phyloP scores from a whole-genome alignment of 2,888 invertebrate genomes.

The Cantharis rustica region DNA sequence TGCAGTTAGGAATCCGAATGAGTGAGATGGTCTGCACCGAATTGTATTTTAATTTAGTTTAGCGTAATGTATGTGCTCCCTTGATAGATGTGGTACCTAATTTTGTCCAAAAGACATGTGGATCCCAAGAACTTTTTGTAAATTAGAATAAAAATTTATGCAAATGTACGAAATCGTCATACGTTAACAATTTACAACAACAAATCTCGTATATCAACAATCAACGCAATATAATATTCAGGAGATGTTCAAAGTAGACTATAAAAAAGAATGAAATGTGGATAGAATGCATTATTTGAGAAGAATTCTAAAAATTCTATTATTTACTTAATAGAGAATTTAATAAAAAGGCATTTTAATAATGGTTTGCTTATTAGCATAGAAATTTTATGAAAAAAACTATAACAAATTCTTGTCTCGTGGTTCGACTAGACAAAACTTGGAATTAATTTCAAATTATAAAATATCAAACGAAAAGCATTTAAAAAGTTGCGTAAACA shows the following conservation, averaged over 20 bases:
- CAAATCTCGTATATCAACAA: background rate
- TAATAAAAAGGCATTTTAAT: conserved; percentile 32
- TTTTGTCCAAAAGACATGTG: background rate
- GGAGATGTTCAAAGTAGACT: background rate
- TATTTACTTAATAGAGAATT: conserved; percentile 37
- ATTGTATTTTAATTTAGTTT: conserved; percentile 38
- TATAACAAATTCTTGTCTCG: background rate
- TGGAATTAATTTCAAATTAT: background rate
- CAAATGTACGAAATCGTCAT: background rate
- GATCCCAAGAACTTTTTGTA: background rate
- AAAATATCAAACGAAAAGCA: background rate
- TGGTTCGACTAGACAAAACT: conserved; percentile 18
- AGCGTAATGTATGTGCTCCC: conserved; percentile 11
- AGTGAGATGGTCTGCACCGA: conserved; percentile 36
- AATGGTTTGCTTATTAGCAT: conserved; percentile 21
- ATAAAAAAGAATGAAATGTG: conserved; percentile 21
- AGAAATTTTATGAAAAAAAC: background rate
- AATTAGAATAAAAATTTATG: background rate
- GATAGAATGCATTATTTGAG: conserved; percentile 31
- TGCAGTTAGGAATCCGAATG: conserved; percentile 39
- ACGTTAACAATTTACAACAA: background rate
- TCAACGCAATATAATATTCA: conserved; percentile 1
- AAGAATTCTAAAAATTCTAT: conserved; percentile 38
- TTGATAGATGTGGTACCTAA: conserved; percentile 1
- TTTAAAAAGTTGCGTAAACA: background rate